phyloP scores from a whole-genome alignment of 2,113 vertebrate species.

The Rhipidura dahli region DNA sequence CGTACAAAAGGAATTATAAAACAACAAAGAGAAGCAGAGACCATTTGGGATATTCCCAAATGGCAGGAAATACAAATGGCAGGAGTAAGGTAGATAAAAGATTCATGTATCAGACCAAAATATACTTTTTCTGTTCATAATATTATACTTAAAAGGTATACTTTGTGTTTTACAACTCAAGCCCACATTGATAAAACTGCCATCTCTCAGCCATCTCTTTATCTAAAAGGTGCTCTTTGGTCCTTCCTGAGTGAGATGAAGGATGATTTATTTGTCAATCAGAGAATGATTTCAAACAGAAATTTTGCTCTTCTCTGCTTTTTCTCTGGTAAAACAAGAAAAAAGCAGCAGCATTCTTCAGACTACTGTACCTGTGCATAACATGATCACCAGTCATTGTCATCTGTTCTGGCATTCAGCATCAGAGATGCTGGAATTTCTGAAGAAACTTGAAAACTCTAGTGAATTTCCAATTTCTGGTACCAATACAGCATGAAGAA shows the following conservation, averaged over 20 bases:
- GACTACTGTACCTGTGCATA: neutral
- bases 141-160: neutral
- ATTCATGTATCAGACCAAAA: neutral
- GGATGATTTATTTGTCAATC: neutral
- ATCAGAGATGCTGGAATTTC: neutral
- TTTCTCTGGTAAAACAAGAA: neutral
- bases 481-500: neutral
- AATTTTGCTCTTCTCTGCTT: neutral
- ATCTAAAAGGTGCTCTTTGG: neutral
- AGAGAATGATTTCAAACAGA: neutral
- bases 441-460: neutral
- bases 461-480: neutral
- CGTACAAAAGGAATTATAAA: neutral
- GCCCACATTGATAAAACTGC: neutral
- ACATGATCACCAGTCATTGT: neutral
- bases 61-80: neutral
- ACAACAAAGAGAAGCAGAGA: neutral
- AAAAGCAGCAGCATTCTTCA: neutral
- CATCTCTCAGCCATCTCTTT: neutral
- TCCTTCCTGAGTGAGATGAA: neutral
- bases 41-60: constrained; percentile 2
- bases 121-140: neutral
- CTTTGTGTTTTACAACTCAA: neutral
- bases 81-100: neutral
- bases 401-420: neutral